Evolutionary conservation across 2,888 invertebrate genomes (phyloP).

Genomic region (Pegoplata infirma): DNA sequence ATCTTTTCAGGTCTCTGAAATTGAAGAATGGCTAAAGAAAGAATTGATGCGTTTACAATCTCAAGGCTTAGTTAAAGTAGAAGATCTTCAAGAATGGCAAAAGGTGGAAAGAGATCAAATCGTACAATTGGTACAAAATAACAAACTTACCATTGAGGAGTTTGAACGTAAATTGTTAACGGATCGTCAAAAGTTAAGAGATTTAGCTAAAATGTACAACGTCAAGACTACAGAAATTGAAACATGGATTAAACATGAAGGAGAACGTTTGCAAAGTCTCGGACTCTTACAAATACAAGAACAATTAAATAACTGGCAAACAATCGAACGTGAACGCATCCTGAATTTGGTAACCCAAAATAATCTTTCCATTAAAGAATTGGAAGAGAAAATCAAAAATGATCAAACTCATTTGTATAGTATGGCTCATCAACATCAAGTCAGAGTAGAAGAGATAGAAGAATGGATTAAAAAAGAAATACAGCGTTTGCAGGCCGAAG

Average conservation of each 20-base stretch:
- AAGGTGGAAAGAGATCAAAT: slow-evolving; percentile 71
- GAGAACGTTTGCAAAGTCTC: slow-evolving; percentile 71
- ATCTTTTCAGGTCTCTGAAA: slow-evolving; percentile 69
- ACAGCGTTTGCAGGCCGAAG: slow-evolving; percentile 71
- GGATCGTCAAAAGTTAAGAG: slow-evolving; percentile 72
- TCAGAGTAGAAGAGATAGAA: slow-evolving; percentile 75
- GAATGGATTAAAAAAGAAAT: slow-evolving; percentile 75
- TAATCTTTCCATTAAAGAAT: slow-evolving; percentile 72
- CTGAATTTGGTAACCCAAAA: slow-evolving; percentile 71
- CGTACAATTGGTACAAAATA: slow-evolving; percentile 70
- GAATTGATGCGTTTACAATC: slow-evolving; percentile 72
- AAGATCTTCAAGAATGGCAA: slow-evolving; percentile 75
- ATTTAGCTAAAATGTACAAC: slow-evolving; percentile 73
- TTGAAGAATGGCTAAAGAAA: slow-evolving; percentile 75
- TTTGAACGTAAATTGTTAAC: slow-evolving; percentile 71
- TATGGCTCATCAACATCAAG: slow-evolving; percentile 73
- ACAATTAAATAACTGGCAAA: slow-evolving; percentile 75
- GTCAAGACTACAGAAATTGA: slow-evolving; percentile 74
- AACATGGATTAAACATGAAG: slow-evolving; percentile 74
- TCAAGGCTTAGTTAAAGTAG: slow-evolving; percentile 73
- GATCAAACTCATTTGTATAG: slow-evolving; percentile 73
- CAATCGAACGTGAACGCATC: slow-evolving; percentile 72
- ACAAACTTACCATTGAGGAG: slow-evolving; percentile 73
- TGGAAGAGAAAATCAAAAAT: slow-evolving; percentile 70
- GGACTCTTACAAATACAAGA: slow-evolving; percentile 71